Evolutionary conservation across 2,797 vertebrate genomes (phyloP).

Genomic region (Nothura maculosa): DNA sequence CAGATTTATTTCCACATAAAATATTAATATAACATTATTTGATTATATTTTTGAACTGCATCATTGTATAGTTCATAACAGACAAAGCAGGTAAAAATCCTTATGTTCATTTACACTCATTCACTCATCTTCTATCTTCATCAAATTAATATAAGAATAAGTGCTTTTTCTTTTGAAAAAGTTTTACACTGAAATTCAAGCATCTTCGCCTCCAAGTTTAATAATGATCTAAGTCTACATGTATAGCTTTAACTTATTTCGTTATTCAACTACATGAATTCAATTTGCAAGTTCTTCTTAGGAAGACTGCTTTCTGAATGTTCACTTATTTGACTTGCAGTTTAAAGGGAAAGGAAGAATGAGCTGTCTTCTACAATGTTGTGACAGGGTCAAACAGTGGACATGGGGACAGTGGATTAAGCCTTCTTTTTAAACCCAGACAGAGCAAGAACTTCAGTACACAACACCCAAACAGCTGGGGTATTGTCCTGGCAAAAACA

Average conservation of each 20-base stretch:
- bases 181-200: not conserved
- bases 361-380: not conserved
- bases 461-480: not conserved
- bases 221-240: not conserved
- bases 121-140: not conserved
- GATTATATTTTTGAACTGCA: not conserved
- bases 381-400: not conserved
- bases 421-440: not conserved
- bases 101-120: not conserved
- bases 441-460: not conserved
- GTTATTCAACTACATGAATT: not conserved
- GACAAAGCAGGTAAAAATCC: not conserved
- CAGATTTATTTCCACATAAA: not conserved
- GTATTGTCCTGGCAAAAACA: not conserved
- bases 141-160: conserved; percentile 7
- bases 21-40: not conserved
- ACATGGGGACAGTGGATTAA: not conserved
- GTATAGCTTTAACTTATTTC: not conserved
- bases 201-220: not conserved
- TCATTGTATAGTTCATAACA: not conserved
- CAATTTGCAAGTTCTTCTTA: not conserved
- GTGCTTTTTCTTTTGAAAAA: not conserved
- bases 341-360: conserved; percentile 27
- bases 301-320: not conserved
- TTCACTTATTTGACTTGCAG: not conserved